Base-by-base conservation (phyloP, 2,888 invertebrate genomes). In the Leuctra nigra region DNA sequence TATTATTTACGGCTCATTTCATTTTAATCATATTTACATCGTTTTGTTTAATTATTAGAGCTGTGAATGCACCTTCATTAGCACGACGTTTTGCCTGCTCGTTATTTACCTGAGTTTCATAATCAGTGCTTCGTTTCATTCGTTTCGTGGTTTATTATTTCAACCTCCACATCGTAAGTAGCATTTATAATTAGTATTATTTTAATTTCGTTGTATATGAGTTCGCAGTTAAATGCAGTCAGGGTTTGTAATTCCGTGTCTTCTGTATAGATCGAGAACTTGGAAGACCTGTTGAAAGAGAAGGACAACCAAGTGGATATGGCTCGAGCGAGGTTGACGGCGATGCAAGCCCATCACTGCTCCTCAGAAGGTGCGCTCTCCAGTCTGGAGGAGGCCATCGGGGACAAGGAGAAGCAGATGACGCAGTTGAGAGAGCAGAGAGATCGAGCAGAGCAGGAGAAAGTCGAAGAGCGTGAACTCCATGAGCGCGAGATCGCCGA, bases 221-320 rank as follows among this genome's bases (percentile, higher is more conserved):
- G n/a, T n/a, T n/a, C n/a, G n/a, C n/a, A n/a, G n/a, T n/a, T 14
- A 39, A 39, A 20, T 39, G 39, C 16, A 35, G 33, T 9, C 33
- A 35, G n/a, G 33, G 16, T n/a, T n/a, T n/a, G n/a, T n/a, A n/a
- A n/a, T n/a, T n/a, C n/a, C n/a, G n/a, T n/a, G n/a, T n/a, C n/a
- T n/a, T n/a, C n/a, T n/a, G n/a, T n/a, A n/a, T 70, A 98, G 94
- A 91, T 98, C 69, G 98, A 99, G 76, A 96, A 95, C 72, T 77
- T 98, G 62, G 99, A 99, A 77, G 97, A 97, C 69, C 78, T 95
- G 54, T 78, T 99, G 53, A 93, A 94, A 74, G 99, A 99, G 71
- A 98, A 97, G 75, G 98, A 99, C 71, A 93, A 93, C 73, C 96
- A 97, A 78, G 90, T 99, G 55, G 93, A 95, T 67, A 91, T 93